Base-by-base conservation (phyloP, 2,888 invertebrate genomes). In the Hirudinaria manillensis region DNA sequence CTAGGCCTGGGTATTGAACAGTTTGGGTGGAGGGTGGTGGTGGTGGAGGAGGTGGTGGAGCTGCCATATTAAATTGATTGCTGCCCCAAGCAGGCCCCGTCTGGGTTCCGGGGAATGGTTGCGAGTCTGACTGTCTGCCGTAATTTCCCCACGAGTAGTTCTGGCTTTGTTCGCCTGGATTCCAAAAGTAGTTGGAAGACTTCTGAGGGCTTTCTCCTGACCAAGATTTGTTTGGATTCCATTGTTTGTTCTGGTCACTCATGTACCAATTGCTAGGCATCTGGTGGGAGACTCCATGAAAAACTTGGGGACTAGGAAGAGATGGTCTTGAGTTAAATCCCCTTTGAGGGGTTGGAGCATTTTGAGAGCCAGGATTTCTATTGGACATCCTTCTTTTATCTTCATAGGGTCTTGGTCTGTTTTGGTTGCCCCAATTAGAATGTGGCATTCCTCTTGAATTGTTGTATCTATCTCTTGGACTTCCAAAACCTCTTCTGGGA, bases 341-440 rank as follows among this genome's bases (percentile, higher is more conserved):
- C 16, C 45, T 27, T 70, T 27, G 70, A 45, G 34, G 70, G 38
- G 27, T 13, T 68, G 68, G 68, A 68, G 34, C n/a, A 32, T 68
- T 68, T 68, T 68, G 68, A 68, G 10, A 13, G 34, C 34, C 29
- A 61, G 61, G 29, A 61, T 61, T 61, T 61, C 61, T 61, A 61
- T 61, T 29, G 61, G 29, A 19, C 24, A 27, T 7, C 61, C 61
- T 61, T n/a, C 61, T 61, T 24, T 61, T 61, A 27, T 61, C 61
- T 27, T 61, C 29, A 10, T 61, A 24, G n/a, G 29, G 29, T 10
- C 61, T 61, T 2, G 6, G 29, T 61, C 29, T 4, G 24, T 61
- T 61, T 29, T 61, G 61, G 21, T 29, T 61, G 29, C 29, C 29
- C 61, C 61, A 61, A 61, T n/a, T 61, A 27, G 24, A 29, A 10